Base-by-base conservation (phyloP, 2,888 invertebrate genomes). In the Erebia ligea region DNA sequence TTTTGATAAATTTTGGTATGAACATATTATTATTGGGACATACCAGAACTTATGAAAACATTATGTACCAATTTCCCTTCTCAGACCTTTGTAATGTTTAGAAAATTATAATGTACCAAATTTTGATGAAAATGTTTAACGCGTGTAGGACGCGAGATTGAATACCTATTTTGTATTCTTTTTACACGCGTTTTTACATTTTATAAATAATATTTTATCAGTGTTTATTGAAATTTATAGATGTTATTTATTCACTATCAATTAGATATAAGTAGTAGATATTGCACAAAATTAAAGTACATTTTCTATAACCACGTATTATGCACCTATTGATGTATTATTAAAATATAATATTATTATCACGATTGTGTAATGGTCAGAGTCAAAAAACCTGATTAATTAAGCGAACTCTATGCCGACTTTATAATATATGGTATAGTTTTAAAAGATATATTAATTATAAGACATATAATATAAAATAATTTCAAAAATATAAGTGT, bases 81-180 rank as follows among this genome's bases (percentile, higher is more conserved):
- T 65, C 70, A 65, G 50, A 61, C 52, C 25, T 73, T 65, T 69
- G 0, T 63, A 21, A 21, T 45, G 54, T 65, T 54, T 64, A 57
- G 21, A 57, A 66, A 67, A 40, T 50, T 61, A 62, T 58, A 65
- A 48, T 25, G 69, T 69, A 69, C 45, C n/a, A 45, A 45, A 21
- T 70, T 67, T 73, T 3, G 54, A 69, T 63, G 34, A 58, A 85
- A 86, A 85, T 86, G 85, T 84, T 80, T 81, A 76, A 78, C 79
- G 81, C 82, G 82, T 86, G 90, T 85, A 83, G 80, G 91, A 88
- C 90, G 92, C 92, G 92, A 91, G 90, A 86, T 86, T 81, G 86
- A 84, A 86, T 87, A 87, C 81, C 72, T 73, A 69, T 73, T 79
- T 76, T 76, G 81, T 88, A 87, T 87, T 87, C 86, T 81, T 77